phyloP scores from a whole-genome alignment of 1,140 invertebrate genomes.

The Dendrolimus punctatus region DNA sequence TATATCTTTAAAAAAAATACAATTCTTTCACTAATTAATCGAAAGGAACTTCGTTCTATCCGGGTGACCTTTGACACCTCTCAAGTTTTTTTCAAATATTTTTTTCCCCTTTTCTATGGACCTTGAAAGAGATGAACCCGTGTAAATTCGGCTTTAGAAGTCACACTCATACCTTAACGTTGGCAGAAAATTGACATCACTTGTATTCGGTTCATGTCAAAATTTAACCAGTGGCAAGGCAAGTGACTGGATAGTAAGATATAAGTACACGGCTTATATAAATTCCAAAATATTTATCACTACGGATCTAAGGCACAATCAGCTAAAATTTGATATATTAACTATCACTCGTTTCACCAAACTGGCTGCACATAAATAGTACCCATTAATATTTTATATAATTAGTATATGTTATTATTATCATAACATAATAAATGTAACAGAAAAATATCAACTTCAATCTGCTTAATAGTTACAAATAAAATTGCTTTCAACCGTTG shows the following conservation, averaged over 20 bases:
- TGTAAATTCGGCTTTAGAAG: too few species aligned
- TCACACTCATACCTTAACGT: too few species aligned
- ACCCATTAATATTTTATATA: constrained; percentile 35
- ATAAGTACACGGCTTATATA: constrained; percentile 45
- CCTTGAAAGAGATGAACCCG: too few species aligned
- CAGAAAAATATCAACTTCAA: constrained; percentile 62
- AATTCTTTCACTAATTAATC: too few species aligned
- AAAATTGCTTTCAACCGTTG: constrained; percentile 52
- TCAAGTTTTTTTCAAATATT: too few species aligned
- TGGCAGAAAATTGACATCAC: too few species aligned
- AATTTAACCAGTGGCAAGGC: not conserved
- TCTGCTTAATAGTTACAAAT: constrained; percentile 35
- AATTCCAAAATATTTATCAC: constrained; percentile 25
- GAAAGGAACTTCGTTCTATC: too few species aligned
- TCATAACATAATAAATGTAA: constrained; percentile 57
- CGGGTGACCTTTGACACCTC: too few species aligned
- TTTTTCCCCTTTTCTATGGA: too few species aligned
- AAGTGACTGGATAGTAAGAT: constrained; percentile 44
- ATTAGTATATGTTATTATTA: constrained; percentile 47
- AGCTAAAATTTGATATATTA: constrained; percentile 58
- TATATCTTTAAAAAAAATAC: too few species aligned
- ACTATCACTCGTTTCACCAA: constrained; percentile 48
- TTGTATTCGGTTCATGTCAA: too few species aligned
- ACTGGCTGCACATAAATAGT: constrained; percentile 40
- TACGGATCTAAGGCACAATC: constrained; percentile 68